phyloP scores from a whole-genome alignment of 2,113 vertebrate genomes.

The Sturnira hondurensis region DNA sequence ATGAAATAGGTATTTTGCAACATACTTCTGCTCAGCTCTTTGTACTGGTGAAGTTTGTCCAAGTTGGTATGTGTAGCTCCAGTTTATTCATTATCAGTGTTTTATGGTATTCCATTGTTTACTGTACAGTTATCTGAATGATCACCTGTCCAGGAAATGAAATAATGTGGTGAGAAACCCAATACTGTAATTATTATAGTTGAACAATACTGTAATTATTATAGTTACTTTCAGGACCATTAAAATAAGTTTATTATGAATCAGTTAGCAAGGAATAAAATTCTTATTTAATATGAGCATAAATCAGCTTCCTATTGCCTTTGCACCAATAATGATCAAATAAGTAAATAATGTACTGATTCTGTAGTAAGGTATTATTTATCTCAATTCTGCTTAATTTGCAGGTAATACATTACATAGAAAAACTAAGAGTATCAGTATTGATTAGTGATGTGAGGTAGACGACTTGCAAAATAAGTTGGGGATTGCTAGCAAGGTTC shows the following conservation, averaged over 20 bases:
- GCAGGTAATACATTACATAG: slow-evolving; percentile 55
- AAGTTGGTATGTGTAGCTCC: neutral
- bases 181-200: neutral
- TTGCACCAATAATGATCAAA: neutral
- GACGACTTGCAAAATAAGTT: slow-evolving; percentile 46
- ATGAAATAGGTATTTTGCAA: neutral
- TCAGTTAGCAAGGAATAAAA: neutral
- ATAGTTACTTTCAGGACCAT: neutral
- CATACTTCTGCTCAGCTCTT: neutral
- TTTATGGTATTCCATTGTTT: neutral
- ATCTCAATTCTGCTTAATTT: slow-evolving; percentile 58
- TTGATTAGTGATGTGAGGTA: slow-evolving; percentile 51
- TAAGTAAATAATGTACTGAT: slow-evolving; percentile 49
- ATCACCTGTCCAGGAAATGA: neutral
- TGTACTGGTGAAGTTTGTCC: neutral
- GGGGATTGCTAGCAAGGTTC: slow-evolving; percentile 52
- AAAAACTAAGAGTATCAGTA: slow-evolving; percentile 54
- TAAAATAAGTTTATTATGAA: neutral
- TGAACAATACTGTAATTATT: neutral
- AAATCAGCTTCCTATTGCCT: neutral
- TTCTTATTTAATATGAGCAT: neutral
- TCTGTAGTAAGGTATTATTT: slow-evolving; percentile 46
- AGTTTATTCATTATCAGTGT: neutral
- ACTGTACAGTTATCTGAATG: neutral
- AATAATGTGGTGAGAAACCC: neutral